A percentile compares a stretch with the other conserved stretches of the same genome.
phyloP scores from a whole-genome alignment of 1,140 invertebrate species.

The Lamellibrachia luymesi region DNA sequence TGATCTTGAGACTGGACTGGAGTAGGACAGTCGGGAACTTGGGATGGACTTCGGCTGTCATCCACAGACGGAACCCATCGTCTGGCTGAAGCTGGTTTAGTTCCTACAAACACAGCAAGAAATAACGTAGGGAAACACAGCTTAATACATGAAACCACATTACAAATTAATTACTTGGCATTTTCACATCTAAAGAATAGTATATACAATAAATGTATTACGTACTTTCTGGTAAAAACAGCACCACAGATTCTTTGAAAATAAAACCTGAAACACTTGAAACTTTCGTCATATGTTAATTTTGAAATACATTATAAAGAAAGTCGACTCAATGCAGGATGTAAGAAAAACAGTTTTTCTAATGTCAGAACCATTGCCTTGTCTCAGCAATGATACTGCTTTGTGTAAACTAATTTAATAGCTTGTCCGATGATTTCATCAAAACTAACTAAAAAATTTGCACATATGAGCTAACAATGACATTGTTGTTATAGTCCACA shows the following conservation, averaged over 20 bases:
- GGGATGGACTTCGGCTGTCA: slow-evolving; percentile 71
- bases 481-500: no score
- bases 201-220: neutral
- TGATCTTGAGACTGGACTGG: slow-evolving; percentile 74
- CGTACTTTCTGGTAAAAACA: neutral
- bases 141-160: neutral
- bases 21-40: slow-evolving; percentile 68
- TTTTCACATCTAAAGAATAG: neutral
- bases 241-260: neutral
- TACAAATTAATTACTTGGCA: neutral
- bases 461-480: no score
- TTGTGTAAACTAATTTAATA: no score
- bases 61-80: slow-evolving; percentile 72
- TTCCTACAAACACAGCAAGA: slow-evolving; percentile 52
- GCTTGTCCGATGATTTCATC: no score
- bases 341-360: no score
- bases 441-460: no score
- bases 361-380: no score
- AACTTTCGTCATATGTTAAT: no score
- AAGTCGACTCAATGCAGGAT: no score
- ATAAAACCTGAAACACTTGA: neutral
- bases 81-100: slow-evolving; percentile 65
- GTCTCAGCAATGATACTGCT: no score
- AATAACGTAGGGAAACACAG: neutral
- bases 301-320: no score